A percentile compares a stretch with the other conserved stretches of the same genome.
phyloP scores from a whole-genome alignment of 2,113 vertebrate genomes.

The Gavialis gangeticus region DNA sequence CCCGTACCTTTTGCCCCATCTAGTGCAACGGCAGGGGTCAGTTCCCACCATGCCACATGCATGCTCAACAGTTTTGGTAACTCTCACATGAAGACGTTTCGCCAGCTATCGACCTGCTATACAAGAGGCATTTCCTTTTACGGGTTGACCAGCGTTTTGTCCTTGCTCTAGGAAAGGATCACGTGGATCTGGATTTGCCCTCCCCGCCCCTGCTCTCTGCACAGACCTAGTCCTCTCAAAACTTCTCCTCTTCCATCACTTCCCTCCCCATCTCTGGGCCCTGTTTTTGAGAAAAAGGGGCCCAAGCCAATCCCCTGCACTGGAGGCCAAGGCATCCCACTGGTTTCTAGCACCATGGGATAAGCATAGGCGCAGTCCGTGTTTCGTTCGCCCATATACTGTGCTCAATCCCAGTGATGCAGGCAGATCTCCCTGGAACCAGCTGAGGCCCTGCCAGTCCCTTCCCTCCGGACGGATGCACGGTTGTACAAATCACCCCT shows the following conservation, averaged over 20 bases:
- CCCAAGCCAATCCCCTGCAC: background rate
- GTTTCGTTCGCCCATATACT: no score
- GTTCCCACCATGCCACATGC: no score
- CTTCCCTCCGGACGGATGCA: no score
- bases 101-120: no score
- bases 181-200: no score
- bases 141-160: background rate
- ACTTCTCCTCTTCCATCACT: background rate
- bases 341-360: background rate
- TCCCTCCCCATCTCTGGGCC: accelerated
- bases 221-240: accelerated
- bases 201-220: no score
- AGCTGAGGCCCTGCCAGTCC: no score
- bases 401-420: no score
- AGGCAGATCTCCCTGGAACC: no score
- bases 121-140: background rate
- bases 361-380: background rate
- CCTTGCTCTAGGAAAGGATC: background rate
- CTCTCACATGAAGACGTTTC: no score
- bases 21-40: no score
- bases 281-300: background rate
- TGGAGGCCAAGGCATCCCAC: background rate
- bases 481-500: background rate
- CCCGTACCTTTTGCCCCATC: background rate
- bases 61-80: no score